Evolutionary conservation across 2,113 vertebrate species (phyloP).

Genomic region (Sander vitreus): DNA sequence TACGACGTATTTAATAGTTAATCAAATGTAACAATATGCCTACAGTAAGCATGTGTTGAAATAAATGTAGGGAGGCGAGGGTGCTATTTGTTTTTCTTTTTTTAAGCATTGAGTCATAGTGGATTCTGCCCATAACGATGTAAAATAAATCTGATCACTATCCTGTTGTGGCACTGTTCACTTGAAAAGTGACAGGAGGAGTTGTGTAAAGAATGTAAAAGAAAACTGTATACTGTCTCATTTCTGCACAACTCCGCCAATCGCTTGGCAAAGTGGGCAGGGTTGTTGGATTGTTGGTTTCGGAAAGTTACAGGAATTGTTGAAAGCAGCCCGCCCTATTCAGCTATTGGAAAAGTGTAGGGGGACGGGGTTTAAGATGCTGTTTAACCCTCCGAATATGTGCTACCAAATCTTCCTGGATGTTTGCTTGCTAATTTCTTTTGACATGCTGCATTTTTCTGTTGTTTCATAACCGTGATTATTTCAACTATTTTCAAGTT

Average conservation of each 20-base stretch:
- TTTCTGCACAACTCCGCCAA: neutral
- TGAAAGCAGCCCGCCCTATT: neutral
- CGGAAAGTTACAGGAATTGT: neutral
- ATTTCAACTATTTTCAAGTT: neutral
- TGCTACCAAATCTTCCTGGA: neutral
- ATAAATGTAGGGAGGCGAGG: neutral
- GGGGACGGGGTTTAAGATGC: neutral
- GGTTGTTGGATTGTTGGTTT: neutral
- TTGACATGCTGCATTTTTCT: neutral
- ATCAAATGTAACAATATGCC: conserved; percentile 33
- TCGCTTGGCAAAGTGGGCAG: neutral
- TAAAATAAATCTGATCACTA: neutral
- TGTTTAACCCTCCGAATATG: neutral
- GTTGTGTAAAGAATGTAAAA: neutral
- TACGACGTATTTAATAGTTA: too few species aligned
- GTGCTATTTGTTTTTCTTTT: neutral
- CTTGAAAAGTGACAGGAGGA: neutral
- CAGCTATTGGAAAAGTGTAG: neutral
- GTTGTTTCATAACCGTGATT: neutral
- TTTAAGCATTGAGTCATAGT: neutral
- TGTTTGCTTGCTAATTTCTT: neutral
- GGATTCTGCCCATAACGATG: neutral
- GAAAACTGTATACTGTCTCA: neutral
- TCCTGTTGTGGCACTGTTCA: neutral
- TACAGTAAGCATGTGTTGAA: conserved; percentile 2